A percentile compares a stretch with the other conserved stretches of the same genome.
Evolutionary conservation across 1,140 invertebrate genomes (phyloP).

Genomic region (Drosophila guanche): DNA sequence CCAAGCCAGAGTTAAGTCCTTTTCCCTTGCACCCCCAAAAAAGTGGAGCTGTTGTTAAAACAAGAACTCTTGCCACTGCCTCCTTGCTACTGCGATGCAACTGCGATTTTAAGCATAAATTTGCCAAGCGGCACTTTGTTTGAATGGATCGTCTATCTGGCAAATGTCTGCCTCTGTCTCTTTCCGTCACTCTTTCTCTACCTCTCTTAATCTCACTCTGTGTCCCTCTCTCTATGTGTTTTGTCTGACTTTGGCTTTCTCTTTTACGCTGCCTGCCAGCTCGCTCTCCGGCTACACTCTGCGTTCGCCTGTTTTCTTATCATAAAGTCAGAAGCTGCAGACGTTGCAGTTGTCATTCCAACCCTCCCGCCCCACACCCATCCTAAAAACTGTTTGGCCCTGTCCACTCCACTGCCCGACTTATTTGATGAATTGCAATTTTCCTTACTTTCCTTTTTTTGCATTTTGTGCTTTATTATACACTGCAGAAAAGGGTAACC

Average conservation of each 20-base stretch:
- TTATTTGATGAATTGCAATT: constrained; percentile 77
- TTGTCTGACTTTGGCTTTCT: background rate
- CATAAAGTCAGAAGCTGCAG: constrained; percentile 61
- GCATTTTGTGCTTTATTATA: constrained; percentile 19
- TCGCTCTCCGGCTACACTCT: background rate
- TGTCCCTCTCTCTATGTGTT: background rate
- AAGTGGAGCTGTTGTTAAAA: too few species aligned
- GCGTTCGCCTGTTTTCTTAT: constrained; percentile 63
- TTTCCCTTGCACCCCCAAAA: too few species aligned
- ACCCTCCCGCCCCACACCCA: constrained; percentile 1
- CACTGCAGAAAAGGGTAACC: too few species aligned
- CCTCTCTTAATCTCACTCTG: constrained; percentile 16
- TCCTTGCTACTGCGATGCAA: constrained; percentile 33
- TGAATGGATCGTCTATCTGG: constrained; percentile 69
- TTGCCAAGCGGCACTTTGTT: constrained; percentile 59
- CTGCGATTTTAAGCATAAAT: constrained; percentile 62
- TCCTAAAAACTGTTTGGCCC: too few species aligned
- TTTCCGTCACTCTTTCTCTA: constrained; percentile 2
- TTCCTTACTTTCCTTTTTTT: constrained; percentile 22
- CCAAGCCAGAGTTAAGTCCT: too few species aligned
- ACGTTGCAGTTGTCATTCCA: constrained; percentile 46
- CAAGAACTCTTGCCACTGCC: background rate
- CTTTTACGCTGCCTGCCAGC: too few species aligned
- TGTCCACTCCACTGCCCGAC: constrained; percentile 22
- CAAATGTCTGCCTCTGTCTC: constrained; percentile 14